Conservation (phyloP, 2,113 vertebrate species). For the Genyomyrus donnyi region DNA sequence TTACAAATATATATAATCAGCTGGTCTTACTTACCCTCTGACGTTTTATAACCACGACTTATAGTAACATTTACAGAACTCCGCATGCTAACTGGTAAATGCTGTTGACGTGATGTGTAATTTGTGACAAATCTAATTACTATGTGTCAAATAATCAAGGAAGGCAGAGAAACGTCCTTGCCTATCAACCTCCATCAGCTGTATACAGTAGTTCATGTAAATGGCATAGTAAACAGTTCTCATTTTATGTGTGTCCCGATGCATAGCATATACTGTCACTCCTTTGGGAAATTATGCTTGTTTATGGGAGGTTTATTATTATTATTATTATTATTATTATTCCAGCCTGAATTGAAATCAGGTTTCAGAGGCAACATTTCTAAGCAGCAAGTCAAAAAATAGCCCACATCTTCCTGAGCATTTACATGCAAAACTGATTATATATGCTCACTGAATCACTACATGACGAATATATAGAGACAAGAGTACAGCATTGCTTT, state of each 20-base stretch:
- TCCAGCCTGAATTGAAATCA: constrained; percentile 20
- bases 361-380: background rate
- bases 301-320: background rate
- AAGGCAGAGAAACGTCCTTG: constrained; percentile 16
- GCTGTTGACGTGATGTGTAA: constrained; percentile 25
- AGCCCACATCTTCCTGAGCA: background rate
- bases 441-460: background rate
- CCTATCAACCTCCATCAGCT: constrained; percentile 20
- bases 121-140: constrained; percentile 36
- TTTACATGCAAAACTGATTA: background rate
- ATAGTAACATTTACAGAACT: constrained; percentile 9
- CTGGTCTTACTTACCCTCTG: background rate
- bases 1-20: background rate
- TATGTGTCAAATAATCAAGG: constrained; percentile 28
- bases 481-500: background rate
- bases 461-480: background rate
- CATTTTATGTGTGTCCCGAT: background rate
- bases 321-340: constrained; percentile 5
- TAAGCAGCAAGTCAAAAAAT: background rate
- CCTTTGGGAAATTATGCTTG: background rate
- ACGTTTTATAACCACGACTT: background rate
- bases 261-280: background rate
- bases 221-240: background rate
- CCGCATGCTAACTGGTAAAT: constrained; percentile 24
- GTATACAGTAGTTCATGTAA: background rate